Conservation (phyloP, 1,140 invertebrate genomes). For the Leguminivora glycinivorella region DNA sequence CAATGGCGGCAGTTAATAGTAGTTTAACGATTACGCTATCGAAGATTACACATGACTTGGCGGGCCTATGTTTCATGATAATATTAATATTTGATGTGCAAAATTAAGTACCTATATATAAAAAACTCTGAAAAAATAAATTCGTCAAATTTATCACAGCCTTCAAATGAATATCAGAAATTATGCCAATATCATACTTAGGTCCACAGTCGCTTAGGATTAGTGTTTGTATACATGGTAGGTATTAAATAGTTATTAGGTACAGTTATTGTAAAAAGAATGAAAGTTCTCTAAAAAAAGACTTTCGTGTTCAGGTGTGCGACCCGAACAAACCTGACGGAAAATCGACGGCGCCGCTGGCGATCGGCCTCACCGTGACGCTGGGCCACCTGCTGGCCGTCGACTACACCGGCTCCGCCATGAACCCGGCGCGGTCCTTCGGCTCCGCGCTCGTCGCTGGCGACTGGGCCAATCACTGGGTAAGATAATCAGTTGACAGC, state of each 20-base stretch:
- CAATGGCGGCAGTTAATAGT: constrained; percentile 13
- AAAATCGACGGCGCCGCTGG: constrained; percentile 90
- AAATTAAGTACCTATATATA: not conserved
- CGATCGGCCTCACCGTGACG: constrained; percentile 93
- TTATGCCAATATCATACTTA: too few relatives aligned
- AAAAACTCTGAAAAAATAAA: too few relatives aligned
- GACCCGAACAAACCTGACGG: constrained; percentile 83
- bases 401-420: constrained; percentile 90
- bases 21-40: not conserved
- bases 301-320: constrained; percentile 60
- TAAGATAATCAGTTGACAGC: constrained; percentile 78
- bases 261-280: too few relatives aligned
- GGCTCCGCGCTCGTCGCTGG: constrained; percentile 90
- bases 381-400: constrained; percentile 93
- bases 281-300: too few relatives aligned
- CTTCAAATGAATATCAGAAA: too few relatives aligned
- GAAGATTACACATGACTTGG: not conserved
- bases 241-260: too few relatives aligned
- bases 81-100: too few relatives aligned
- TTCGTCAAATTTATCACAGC: too few relatives aligned
- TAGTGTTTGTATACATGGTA: too few relatives aligned
- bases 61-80: too few relatives aligned
- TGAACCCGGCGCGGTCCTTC: constrained; percentile 94
- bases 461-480: constrained; percentile 89
- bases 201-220: too few relatives aligned